A percentile compares a stretch with the other conserved stretches of the same genome.
phyloP scores from a whole-genome alignment of 2,888 invertebrate species.

The Drosophila mayaguana region DNA sequence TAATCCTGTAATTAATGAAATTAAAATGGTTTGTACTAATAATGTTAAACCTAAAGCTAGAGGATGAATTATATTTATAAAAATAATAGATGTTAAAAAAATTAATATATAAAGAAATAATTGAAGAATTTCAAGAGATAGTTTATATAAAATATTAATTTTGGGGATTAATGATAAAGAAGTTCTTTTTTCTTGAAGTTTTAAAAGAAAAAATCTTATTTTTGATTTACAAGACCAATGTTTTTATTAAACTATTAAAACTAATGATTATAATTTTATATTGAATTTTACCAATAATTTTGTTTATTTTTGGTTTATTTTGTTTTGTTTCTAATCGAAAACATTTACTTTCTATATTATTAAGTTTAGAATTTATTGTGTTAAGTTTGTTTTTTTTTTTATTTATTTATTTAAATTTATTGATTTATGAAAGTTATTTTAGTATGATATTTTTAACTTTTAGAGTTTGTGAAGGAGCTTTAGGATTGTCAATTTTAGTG shows the following conservation, averaged over 20 bases:
- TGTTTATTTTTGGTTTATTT: conserved; percentile 86
- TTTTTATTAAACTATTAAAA: conserved; percentile 89
- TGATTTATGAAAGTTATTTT: background rate
- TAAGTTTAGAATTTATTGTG: background rate
- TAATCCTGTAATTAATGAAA: background rate
- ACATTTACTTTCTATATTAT: background rate
- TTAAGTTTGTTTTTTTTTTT: background rate
- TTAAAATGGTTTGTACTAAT: background rate
- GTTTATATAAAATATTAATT: conserved; percentile 88
- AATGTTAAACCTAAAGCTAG: background rate
- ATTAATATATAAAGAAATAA: background rate
- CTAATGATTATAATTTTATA: conserved; percentile 86
- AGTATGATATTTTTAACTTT: background rate
- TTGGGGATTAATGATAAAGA: conserved; percentile 89
- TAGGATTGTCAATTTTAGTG: background rate
- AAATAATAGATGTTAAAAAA: background rate
- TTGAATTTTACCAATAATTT: conserved; percentile 85
- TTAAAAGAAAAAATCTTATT: conserved; percentile 87
- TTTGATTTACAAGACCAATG: conserved; percentile 90
- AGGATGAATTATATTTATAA: background rate
- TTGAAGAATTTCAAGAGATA: background rate
- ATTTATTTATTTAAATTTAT: background rate
- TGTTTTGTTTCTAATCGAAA: conserved; percentile 86
- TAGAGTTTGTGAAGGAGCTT: conserved; percentile 63
- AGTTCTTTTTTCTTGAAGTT: conserved; percentile 87